phyloP scores from a whole-genome alignment of 2,797 vertebrate species.

The Tympanoctomys barrerae region DNA sequence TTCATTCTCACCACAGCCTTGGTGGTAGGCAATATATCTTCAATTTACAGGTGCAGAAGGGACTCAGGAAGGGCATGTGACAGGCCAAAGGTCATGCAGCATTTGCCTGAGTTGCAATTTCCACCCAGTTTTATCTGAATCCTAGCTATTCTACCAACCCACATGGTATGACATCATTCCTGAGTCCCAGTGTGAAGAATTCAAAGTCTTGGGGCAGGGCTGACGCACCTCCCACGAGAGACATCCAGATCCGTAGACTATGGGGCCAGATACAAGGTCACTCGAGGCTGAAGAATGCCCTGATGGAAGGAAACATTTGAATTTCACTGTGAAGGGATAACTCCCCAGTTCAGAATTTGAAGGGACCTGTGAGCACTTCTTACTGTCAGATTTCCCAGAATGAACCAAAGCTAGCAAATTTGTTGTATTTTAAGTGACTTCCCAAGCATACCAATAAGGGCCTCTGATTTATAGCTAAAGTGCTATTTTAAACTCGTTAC shows the following conservation, averaged over 20 bases:
- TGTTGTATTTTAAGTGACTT: constrained; percentile 57
- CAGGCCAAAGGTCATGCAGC: not conserved
- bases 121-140: not conserved
- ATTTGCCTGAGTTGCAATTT: not conserved
- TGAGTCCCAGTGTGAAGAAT: not conserved
- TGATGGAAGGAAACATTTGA: not conserved
- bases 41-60: not conserved
- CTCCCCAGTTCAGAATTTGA: not conserved
- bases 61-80: not conserved
- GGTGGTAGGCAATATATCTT: not conserved
- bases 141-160: not conserved
- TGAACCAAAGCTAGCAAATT: constrained; percentile 49
- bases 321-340: constrained; percentile 26
- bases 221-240: not conserved
- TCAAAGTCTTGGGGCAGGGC: not conserved
- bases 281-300: not conserved
- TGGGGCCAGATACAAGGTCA: not conserved
- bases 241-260: accelerated
- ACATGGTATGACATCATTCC: not conserved
- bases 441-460: constrained; percentile 55
- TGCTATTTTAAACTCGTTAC: constrained; percentile 52
- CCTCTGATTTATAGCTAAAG: constrained; percentile 63
- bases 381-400: constrained; percentile 1
- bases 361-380: not conserved
- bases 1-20: not conserved